Percentiles rank a stretch among this genome's conserved stretches.
Conservation (phyloP, 2,888 invertebrate species). For the Drosophila glabriapex region DNA sequence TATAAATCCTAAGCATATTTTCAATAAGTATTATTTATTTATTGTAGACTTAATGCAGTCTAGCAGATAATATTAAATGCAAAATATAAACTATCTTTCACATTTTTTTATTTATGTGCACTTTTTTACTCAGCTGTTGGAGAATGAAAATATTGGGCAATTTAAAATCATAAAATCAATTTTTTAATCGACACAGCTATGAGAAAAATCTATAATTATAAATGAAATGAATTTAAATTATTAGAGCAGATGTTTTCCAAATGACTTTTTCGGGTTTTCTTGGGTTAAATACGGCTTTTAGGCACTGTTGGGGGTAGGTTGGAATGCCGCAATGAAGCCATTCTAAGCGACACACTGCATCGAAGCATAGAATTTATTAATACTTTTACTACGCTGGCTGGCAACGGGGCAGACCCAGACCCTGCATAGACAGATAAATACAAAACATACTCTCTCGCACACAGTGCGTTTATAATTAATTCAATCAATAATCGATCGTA, state of each 20-base stretch:
- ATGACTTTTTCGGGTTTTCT: slow-evolving; percentile 4
- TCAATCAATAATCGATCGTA: slow-evolving; percentile 77
- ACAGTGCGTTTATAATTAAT: slow-evolving; percentile 78
- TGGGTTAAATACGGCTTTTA: neutral
- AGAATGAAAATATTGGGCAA: neutral
- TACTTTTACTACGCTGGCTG: slow-evolving; percentile 26
- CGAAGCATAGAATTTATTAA: slow-evolving; percentile 52
- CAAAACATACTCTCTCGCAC: slow-evolving; percentile 44
- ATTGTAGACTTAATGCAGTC: neutral
- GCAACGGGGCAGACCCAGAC: neutral
- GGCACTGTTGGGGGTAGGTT: slow-evolving; percentile 36
- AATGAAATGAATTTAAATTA: slow-evolving; percentile 10
- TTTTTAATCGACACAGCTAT: slow-evolving; percentile 2
- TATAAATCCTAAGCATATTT: neutral
- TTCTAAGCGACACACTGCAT: slow-evolving; percentile 33
- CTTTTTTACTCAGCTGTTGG: neutral
- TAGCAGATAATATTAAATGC: neutral
- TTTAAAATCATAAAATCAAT: neutral
- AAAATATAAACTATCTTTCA: neutral
- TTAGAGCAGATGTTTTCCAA: slow-evolving; percentile 30
- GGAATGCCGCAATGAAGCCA: slow-evolving; percentile 51
- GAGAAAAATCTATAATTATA: slow-evolving; percentile 5
- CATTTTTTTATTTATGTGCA: neutral
- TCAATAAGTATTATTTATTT: neutral
- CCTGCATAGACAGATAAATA: slow-evolving; percentile 4